Evolutionary conservation across 2,797 vertebrate species (phyloP).

Genomic region (Balearica regulorum): DNA sequence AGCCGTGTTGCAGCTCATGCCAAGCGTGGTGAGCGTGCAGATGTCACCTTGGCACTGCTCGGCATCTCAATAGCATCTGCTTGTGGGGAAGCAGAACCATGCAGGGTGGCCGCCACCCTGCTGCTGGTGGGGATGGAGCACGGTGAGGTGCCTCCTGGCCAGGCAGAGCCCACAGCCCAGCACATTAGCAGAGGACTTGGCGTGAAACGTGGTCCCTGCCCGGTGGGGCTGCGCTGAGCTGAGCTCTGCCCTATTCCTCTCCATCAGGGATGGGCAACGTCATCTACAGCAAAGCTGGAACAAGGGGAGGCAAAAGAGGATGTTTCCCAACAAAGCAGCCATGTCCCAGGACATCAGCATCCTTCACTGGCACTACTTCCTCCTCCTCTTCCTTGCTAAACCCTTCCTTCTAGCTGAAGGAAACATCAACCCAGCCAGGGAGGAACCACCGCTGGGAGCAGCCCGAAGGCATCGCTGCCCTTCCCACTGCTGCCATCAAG

Average conservation of each 20-base stretch:
- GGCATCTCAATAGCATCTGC: neutral
- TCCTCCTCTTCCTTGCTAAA: neutral
- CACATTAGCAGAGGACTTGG: neutral
- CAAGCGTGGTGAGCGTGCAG: rapidly evolving
- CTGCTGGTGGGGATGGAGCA: neutral
- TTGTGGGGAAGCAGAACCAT: neutral
- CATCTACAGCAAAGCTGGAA: neutral
- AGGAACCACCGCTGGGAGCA: neutral
- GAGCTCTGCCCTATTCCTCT: neutral
- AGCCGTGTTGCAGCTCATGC: rapidly evolving
- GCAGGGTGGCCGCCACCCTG: rapidly evolving
- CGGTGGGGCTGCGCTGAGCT: neutral
- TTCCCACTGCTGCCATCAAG: neutral
- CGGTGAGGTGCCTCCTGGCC: rapidly evolving
- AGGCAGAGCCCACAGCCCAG: neutral
- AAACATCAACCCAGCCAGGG: neutral
- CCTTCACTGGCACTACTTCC: neutral
- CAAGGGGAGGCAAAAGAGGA: neutral
- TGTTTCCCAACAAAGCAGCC: neutral
- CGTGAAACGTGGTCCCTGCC: neutral
- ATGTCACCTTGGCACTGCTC: neutral
- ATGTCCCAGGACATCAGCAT: neutral
- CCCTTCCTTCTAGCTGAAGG: neutral
- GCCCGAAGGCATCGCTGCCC: neutral
- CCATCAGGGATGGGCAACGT: rapidly evolving